Base-by-base conservation (phyloP, 2,113 vertebrate species). In the Spheniscus mendiculus region DNA sequence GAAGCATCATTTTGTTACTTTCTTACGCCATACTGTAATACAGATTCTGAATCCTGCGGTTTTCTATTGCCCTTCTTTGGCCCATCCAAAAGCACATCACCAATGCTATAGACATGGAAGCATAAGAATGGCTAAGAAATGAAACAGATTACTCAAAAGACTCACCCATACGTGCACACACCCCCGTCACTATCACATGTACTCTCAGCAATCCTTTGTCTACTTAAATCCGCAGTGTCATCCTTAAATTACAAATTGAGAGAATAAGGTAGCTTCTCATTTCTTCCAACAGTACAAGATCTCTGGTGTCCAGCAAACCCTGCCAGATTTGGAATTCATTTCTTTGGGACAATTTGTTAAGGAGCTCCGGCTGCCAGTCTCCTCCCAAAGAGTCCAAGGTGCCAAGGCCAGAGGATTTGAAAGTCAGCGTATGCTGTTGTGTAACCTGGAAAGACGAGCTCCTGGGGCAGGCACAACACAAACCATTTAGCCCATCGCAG, bases 151-250 rank as follows among this genome's bases (percentile, higher is more conserved):
- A 30, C 59, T 61, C 12, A 14, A 49, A 47, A 53, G 10, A 76
- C 47, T 61, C 32, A 56, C 10, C 11, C 22, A 12, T 7, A 49
- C 0, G 0, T 13, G 12, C 18, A 45, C 23, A 9, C 6, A 6
- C 38, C 11, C 38, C 21, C 40, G 29, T 56, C 38, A 20, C 12
- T 22, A 34, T 32, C 72, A 23, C 21, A 10, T 5, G 30, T 4
- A 44, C 20, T 14, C 52, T 81, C 67, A 63, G 49, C 44, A 53
- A 34, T 29, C 30, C 1, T 76, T 26, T 45, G 15, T 32, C 47
- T 56, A 34, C 44, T 83, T 49, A 49, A 80, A 44, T 53, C 21
- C 4, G 2, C 45, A 23, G 40, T 9, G 16, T 45, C 49, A 80
- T 18, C 21, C 26, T 82, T 59, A 38, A 56, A 47, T 38, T 49